Base-by-base conservation (phyloP, 2,113 vertebrate genomes). In the Zapus hudsonius region DNA sequence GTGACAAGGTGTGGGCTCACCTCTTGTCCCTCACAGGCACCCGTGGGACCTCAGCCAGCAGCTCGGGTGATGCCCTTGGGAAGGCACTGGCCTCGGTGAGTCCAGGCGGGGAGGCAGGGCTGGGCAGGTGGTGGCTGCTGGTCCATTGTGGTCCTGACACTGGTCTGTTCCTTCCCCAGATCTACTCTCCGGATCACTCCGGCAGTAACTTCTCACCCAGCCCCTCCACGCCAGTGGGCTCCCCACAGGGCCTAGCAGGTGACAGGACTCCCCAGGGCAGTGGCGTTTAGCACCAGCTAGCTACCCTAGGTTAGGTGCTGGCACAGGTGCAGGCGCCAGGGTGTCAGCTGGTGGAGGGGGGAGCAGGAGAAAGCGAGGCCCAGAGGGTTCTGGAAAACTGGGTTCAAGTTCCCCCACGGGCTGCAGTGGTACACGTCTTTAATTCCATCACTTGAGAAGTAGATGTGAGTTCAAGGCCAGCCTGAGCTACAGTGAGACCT, bases 31-130 rank as follows among this genome's bases (percentile, higher is more conserved):
- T 78, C 63, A 70, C 97, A 99, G 99, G 99, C 85, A 99, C 98
- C 97, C 98, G 99, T 96, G 98, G 98, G 97, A 99, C 98, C 90
- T 98, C 99, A 11, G 98, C 99, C 27, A 98, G 99, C 96, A 99
- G 99, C 98, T 99, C 99, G 0, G 99, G 99, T 95, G 99, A 99
- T 3, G 99, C 99, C 42, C 99, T 99, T 31, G 99, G 99, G 94
- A 99, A 99, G 97, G 99, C 99, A 81, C 98, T 99, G 96, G 99
- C 99, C 95, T 99, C 99, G 95, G 99, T 99, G 97, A 99, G 96
- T 0, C 0, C 59, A 86, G 79, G 22, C 33, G 16, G 19, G 38
- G 33, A 40, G 91, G 47, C 59, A 2, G 55, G 63, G 40, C 17
- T 8, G 36, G 33, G 42, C 52, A 33, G 29, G 29, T 17, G 44